phyloP scores from a whole-genome alignment of 2,888 invertebrate species.

The Drosophila lutescens region DNA sequence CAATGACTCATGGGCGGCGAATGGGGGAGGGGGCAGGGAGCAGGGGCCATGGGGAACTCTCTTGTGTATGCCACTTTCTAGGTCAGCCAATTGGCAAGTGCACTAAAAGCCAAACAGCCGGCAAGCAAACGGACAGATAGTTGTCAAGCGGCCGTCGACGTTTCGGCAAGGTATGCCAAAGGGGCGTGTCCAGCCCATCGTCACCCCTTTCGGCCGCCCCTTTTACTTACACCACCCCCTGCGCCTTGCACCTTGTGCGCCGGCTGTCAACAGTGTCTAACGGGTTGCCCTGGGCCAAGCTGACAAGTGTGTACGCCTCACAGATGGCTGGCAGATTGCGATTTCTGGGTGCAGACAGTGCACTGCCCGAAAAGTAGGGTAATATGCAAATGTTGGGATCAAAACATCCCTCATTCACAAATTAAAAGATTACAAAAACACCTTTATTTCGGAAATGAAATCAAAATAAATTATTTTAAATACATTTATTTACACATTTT shows the following conservation, averaged over 20 bases:
- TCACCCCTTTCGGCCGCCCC: slow-evolving; percentile 26
- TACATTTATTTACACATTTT: no score
- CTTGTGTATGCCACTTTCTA: slow-evolving; percentile 52
- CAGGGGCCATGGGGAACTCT: slow-evolving; percentile 6
- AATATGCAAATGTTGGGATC: background rate
- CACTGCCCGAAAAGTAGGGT: background rate
- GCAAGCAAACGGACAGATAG: slow-evolving; percentile 43
- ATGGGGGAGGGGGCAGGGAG: no score
- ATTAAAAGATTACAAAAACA: no score
- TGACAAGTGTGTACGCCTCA: slow-evolving; percentile 76
- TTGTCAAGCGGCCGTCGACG: slow-evolving; percentile 46
- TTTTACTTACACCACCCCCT: slow-evolving; percentile 3
- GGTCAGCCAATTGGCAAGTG: slow-evolving; percentile 75
- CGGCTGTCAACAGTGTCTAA: slow-evolving; percentile 72
- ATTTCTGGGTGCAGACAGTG: slow-evolving; percentile 10
- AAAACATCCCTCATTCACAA: no score
- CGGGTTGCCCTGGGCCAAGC: slow-evolving; percentile 51
- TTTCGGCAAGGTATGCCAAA: slow-evolving; percentile 49
- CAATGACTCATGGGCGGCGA: slow-evolving; percentile 30
- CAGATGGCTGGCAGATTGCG: slow-evolving; percentile 67
- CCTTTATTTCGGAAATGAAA: no score
- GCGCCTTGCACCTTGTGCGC: slow-evolving; percentile 31
- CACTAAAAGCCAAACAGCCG: slow-evolving; percentile 76
- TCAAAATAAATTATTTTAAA: no score
- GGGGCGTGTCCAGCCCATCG: slow-evolving; percentile 42